Evolutionary conservation across 2,113 vertebrate species (phyloP).

Genomic region (Spilogale gracilis): DNA sequence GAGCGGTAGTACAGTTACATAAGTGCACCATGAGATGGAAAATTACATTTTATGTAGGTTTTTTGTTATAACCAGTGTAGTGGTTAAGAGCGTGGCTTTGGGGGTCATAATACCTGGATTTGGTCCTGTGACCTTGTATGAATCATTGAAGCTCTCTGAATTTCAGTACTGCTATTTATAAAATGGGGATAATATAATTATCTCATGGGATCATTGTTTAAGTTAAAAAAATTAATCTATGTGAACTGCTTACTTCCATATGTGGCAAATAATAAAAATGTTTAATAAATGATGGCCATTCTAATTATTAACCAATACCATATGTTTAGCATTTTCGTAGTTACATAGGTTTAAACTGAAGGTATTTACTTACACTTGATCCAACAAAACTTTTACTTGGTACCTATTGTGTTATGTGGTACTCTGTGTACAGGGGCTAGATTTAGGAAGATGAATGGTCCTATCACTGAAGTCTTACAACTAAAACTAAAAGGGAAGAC

Average conservation of each 20-base stretch:
- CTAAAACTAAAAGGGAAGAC: neutral
- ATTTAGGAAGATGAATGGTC: neutral
- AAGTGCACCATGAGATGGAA: neutral
- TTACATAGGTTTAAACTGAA: neutral
- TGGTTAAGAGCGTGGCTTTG: neutral
- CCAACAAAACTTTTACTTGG: neutral
- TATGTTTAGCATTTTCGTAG: neutral
- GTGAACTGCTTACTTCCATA: neutral
- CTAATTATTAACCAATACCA: neutral
- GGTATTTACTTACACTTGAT: neutral
- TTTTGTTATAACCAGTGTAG: neutral
- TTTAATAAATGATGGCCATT: neutral
- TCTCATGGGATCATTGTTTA: neutral
- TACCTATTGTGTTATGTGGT: neutral
- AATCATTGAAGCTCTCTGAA: neutral
- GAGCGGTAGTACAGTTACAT: neutral
- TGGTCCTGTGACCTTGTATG: neutral
- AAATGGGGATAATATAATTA: neutral
- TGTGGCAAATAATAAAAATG: neutral
- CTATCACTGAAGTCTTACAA: neutral
- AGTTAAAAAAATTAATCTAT: neutral
- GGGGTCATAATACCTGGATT: neutral
- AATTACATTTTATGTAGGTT: neutral
- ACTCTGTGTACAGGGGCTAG: too few species aligned
- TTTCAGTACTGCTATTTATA: neutral